These are phyloP conservation scores for Enteromius radiatus DNA, from an alignment of 2,797 vertebrate species.

Conservation along the genomic window DNA sequence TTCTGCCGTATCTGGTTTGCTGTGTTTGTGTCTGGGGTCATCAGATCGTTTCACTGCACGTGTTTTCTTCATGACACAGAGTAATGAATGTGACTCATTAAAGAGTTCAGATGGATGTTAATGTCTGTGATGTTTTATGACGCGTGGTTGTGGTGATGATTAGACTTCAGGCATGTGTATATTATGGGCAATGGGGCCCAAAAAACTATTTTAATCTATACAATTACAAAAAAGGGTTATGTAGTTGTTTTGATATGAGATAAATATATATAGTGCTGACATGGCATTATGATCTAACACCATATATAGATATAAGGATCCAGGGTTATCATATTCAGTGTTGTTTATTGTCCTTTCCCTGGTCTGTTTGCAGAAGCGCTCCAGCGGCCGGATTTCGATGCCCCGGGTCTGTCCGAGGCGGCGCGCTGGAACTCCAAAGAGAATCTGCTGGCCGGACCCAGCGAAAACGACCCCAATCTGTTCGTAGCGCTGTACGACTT, in stretches of 20 bases:
- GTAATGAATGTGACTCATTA: background rate
- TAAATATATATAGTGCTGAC: no score
- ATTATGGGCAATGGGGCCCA: background rate
- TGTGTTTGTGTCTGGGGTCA: background rate
- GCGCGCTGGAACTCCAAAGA: constrained; percentile 99
- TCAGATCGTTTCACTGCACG: background rate
- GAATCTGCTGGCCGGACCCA: constrained; percentile 92
- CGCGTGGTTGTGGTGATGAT: background rate
- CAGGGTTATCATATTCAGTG: background rate
- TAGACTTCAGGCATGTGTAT: background rate
- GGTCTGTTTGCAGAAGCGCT: constrained; percentile 87
- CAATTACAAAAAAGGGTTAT: no score
- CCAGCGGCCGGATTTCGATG: constrained; percentile 94
- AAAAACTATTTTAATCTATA: no score
- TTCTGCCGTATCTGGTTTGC: background rate
- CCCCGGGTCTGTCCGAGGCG: constrained; percentile 91
- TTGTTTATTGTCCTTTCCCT: background rate
- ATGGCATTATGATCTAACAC: no score
- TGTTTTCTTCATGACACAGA: background rate
- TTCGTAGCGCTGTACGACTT: constrained; percentile 98
- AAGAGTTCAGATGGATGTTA: background rate
- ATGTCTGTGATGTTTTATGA: background rate
- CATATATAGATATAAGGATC: no score
- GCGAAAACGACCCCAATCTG: constrained; percentile 97
- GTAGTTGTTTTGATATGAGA: no score